Evolutionary conservation across 2,797 vertebrate species (phyloP).

Genomic region (Gymnocypris eckloni): DNA sequence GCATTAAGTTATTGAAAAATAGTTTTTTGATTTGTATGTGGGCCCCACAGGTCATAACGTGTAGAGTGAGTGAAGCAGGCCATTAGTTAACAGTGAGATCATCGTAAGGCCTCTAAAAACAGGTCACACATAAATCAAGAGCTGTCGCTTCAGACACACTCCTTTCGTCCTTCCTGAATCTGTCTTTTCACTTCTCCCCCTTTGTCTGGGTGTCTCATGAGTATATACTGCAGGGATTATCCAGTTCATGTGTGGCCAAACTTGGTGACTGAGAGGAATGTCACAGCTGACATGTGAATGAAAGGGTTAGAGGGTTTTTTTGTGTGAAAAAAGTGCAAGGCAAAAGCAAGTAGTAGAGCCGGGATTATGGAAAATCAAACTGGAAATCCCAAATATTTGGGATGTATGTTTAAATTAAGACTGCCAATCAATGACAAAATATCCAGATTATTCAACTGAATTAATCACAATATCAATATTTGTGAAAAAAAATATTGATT

Average conservation of each 20-base stretch:
- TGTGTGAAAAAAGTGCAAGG: not conserved
- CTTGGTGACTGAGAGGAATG: constrained; percentile 42
- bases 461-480: not conserved
- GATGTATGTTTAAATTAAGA: not conserved
- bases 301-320: not conserved
- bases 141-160: constrained; percentile 5
- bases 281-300: constrained; percentile 14
- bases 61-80: not conserved
- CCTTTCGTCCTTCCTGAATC: not conserved
- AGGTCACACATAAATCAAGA: constrained; percentile 3
- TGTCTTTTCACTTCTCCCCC: not conserved
- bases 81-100: constrained; percentile 32
- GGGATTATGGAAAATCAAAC: constrained; percentile 8
- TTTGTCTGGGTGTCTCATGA: constrained; percentile 8
- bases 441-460: not conserved
- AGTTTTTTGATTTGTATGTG: constrained; percentile 1
- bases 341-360: not conserved
- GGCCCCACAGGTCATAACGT: not conserved
- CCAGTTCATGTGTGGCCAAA: constrained; percentile 46
- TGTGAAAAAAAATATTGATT: not conserved
- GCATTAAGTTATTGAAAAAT: constrained; percentile 15
- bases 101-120: constrained; percentile 11
- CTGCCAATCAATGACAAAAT: not conserved
- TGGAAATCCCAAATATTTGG: not conserved
- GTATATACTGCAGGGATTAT: constrained; percentile 19